A percentile compares a stretch with the other conserved stretches of the same genome.
Conservation (phyloP, 2,113 vertebrate genomes). For the Apodemus speciosus region DNA sequence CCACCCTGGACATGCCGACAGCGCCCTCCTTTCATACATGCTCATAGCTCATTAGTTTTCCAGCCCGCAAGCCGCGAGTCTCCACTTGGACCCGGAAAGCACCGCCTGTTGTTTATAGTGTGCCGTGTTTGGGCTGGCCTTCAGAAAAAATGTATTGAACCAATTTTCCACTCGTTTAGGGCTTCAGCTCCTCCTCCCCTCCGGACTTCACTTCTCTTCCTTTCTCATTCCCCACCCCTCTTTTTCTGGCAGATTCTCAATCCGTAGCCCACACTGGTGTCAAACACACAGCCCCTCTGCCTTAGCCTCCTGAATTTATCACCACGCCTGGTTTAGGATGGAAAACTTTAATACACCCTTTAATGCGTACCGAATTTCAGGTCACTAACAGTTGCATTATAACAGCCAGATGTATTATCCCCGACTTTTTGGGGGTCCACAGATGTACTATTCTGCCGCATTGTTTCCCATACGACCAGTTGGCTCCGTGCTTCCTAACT, state of each 20-base stretch:
- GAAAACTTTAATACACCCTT: background rate
- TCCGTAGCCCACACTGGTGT: background rate
- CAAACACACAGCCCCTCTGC: background rate
- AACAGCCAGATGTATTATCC: background rate
- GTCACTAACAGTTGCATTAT: background rate
- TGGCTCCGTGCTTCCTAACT: background rate
- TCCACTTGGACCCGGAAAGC: background rate
- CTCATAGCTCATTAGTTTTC: background rate
- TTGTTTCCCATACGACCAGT: background rate
- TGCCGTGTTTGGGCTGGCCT: background rate
- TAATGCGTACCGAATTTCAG: background rate
- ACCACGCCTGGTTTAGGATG: background rate
- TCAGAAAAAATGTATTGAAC: constrained; percentile 18
- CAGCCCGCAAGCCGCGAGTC: background rate
- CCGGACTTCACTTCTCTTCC: too few species aligned
- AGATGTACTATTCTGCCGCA: background rate
- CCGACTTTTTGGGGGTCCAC: background rate
- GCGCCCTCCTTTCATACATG: background rate
- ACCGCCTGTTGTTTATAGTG: background rate
- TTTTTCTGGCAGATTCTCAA: background rate
- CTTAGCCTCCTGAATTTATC: background rate
- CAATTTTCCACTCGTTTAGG: background rate
- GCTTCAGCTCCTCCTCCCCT: background rate
- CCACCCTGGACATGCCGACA: background rate
- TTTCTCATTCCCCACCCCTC: background rate